These are phyloP conservation scores for Gonatopus flavifemur DNA, from an alignment of 1,140 invertebrate genomes.

Conservation along the genomic window DNA sequence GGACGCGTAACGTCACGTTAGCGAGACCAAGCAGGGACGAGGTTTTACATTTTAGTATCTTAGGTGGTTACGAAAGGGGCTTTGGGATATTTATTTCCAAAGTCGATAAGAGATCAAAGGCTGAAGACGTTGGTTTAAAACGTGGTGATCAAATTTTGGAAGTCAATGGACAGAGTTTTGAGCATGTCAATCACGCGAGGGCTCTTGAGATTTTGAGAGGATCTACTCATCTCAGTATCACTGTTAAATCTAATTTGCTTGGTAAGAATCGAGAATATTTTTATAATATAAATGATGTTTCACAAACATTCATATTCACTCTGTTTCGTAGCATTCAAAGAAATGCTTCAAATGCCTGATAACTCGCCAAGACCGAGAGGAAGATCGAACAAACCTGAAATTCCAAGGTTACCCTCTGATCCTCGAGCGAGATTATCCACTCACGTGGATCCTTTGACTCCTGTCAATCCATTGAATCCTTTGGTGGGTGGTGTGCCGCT, in stretches of 20 bases:
- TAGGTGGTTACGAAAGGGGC: conserved; percentile 88
- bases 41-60: conserved; percentile 87
- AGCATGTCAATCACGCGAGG: conserved; percentile 84
- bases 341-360: conserved; percentile 85
- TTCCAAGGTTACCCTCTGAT: conserved; percentile 65
- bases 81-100: conserved; percentile 95
- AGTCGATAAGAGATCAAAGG: conserved; percentile 89
- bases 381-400: conserved; percentile 62
- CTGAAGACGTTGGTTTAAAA: conserved; percentile 94
- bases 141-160: conserved; percentile 96
- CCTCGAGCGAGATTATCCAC: conserved; percentile 67
- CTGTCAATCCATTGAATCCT: conserved; percentile 48
- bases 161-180: conserved; percentile 95
- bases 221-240: conserved; percentile 94
- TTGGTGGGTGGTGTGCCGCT: conserved; percentile 47
- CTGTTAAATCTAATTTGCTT: conserved; percentile 95
- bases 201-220: conserved; percentile 91
- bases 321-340: conserved; percentile 66
- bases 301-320: background rate
- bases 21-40: conserved; percentile 90
- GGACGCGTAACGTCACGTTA: conserved; percentile 86
- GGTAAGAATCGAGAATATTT: conserved; percentile 43
- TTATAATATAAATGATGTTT: background rate
- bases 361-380: conserved; percentile 74
- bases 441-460: conserved; percentile 56